A percentile compares a stretch with the other conserved stretches of the same genome.
Conservation (phyloP, 2,888 invertebrate species). For the Ernsta delagoae region DNA sequence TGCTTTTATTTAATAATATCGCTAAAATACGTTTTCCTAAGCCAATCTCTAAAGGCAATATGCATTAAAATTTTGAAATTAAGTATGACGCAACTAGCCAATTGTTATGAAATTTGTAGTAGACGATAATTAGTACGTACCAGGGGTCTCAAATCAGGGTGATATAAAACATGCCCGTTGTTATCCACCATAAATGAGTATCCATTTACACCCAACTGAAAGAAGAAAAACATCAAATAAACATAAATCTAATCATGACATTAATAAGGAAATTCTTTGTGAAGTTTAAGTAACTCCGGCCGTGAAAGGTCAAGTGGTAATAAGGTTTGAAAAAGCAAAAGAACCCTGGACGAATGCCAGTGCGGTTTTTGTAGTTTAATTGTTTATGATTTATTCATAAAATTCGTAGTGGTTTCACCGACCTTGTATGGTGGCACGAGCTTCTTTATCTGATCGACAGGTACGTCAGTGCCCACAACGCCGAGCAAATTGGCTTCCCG, state of each 20-base stretch:
- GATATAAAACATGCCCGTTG: constrained; percentile 98
- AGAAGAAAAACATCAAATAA: constrained; percentile 41
- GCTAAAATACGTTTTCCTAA: no score
- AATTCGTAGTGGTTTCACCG: constrained; percentile 5
- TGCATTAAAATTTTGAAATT: no score
- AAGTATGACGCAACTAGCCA: no score
- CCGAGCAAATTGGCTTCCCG: constrained; percentile 97
- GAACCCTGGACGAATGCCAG: constrained; percentile 22
- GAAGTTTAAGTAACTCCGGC: no score
- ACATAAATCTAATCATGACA: not conserved
- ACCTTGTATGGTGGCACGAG: constrained; percentile 97
- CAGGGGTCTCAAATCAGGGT: constrained; percentile 97
- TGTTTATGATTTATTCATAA: constrained; percentile 51
- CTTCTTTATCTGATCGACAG: constrained; percentile 97
- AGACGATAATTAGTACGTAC: constrained; percentile 87
- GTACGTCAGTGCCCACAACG: constrained; percentile 98
- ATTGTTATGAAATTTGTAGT: no score
- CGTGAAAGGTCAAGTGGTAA: no score
- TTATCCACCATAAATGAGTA: constrained; percentile 99
- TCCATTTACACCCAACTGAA: constrained; percentile 96
- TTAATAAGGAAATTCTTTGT: no score
- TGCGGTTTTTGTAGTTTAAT: not conserved
- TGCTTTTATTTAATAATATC: no score
- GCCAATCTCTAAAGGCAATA: no score
- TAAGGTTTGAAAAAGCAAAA: not conserved